These are phyloP conservation scores for Porites lutea DNA, from an alignment of 64 coral and sea anemone species.

Conservation along the genomic window DNA sequence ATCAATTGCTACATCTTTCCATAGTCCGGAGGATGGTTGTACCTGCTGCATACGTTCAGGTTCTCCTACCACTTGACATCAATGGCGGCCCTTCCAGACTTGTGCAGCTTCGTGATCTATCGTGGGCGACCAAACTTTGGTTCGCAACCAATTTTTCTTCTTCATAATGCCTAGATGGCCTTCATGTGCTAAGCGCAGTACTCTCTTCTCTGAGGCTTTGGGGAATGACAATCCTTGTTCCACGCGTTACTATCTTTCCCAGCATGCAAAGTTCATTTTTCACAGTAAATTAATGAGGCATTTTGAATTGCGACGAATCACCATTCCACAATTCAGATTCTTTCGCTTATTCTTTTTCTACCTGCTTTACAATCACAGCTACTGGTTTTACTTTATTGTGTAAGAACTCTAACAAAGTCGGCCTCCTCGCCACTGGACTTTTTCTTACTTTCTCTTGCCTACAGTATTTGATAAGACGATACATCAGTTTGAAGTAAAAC, in stretches of 20 bases:
- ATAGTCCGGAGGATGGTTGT: conserved; percentile 10
- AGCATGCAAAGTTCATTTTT: conserved; percentile 12
- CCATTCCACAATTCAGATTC: conserved; percentile 13
- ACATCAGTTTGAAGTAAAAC: background rate
- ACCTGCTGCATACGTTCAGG: conserved; percentile 44
- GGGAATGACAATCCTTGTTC: conserved; percentile 28
- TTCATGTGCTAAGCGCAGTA: conserved; percentile 46
- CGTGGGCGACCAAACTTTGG: conserved; percentile 67
- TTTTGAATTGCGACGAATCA: conserved; percentile 59
- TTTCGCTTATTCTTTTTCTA: conserved; percentile 18
- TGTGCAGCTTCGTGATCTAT: conserved; percentile 29
- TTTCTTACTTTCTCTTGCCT: conserved; percentile 12
- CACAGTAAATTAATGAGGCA: background rate
- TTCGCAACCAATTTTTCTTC: conserved; percentile 41
- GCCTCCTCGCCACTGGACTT: conserved; percentile 34
- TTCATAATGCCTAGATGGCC: conserved; percentile 69
- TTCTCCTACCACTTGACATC: conserved; percentile 66
- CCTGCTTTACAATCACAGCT: conserved; percentile 26
- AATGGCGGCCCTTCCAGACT: conserved; percentile 31
- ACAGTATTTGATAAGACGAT: conserved; percentile 11
- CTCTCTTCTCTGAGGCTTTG: conserved; percentile 13
- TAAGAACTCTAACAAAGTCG: background rate
- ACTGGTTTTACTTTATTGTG: conserved; percentile 14
- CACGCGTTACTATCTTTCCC: conserved; percentile 29
- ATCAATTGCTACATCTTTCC: conserved; percentile 11